Base-by-base conservation (phyloP, 2,888 invertebrate species). In the Pogonocherus hispidulus region DNA sequence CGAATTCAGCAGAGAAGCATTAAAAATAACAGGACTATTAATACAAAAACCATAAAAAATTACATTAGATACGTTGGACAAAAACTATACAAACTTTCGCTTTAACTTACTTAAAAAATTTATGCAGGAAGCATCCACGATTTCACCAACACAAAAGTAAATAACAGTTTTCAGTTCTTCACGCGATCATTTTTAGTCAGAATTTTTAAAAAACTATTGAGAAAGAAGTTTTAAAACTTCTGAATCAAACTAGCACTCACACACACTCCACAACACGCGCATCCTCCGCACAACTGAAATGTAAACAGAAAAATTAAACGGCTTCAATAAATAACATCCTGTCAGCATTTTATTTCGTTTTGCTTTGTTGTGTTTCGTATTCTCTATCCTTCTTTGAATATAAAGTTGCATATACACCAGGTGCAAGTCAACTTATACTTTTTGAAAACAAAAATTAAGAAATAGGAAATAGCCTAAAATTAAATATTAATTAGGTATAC, bases 241-340 rank as follows among this genome's bases (percentile, higher is more conserved):
- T 22, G 54, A 63, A 59, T 51, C 52, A 52, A 57, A n/a, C 41
- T 41, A 4, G 16, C 63, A 68, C 63, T 63, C 55, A 67, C 67
- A 46, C 63, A 5, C 27, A 27, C 3, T 8, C 3, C 16, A 60
- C 65, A 37, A 14, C 64, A 64, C 60, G 44, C 59, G 59, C 64
- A 65, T 44, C 59, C 47, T 54, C 37, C 57, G 64, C 47, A 47
- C 47, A 32, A 56, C 66, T 56, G 44, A 69, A 69, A 69, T 66
- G 63, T 69, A 69, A 69, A 69, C 69, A 69, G 46, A 65, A 67
- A 57, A 57, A 65, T 47, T 49, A 32, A 54, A 64, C 46, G 23
- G 55, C 37, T 64, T 68, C 59, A 57, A 55, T 67, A 66, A 60
- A 62, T 68, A 64, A 66, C 65, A 62, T 63, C 47, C 47, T 56